Base-by-base conservation (phyloP, 2,113 vertebrate species). In the Cochlearius cochlearius region DNA sequence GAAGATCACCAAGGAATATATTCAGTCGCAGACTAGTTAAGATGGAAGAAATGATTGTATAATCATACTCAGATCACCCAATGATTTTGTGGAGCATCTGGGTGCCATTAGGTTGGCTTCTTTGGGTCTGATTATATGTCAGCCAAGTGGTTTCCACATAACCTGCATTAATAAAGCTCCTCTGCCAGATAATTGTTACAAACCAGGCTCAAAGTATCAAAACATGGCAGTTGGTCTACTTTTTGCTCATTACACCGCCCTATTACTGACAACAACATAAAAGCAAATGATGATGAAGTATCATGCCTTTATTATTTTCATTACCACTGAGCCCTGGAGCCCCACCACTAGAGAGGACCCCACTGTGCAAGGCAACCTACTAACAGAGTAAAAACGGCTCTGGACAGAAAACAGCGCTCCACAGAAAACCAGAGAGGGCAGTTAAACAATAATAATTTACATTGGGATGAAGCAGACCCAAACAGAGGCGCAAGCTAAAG, bases 181-280 rank as follows among this genome's bases (percentile, higher is more conserved):
- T 94, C 66, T 92, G 32, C 49, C 58, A 79, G 74, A 58, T 73
- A 94, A 79, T 81, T 75, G 13, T 78, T 76, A 68, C 53, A 93
- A 86, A 81, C 17, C 53, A 88, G 39, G 68, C 43, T 72, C 34
- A 55, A 69, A 81, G 30, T 59, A 94, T 68, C 73, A 92, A 92
- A 96, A 87, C n/a, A 73, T 36, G 30, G 41, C 58, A 90, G 43
- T 11, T 38, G 43, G 43, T 91, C 69, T 83, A 60, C 34, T 60
- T 83, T 90, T 90, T 62, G 11, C 41, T 91, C 68, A 66, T 88
- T 88, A 90, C 30, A 73, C 26, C 5, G 4, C 20, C 16, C 41
- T 60, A 14, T 59, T 81, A 93, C 62, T 80, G 90, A 96, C 82
- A 93, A 53, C 58, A 86, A 50, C 90, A 92, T 90, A 69, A 92